Evolutionary conservation across 2,113 vertebrate species (phyloP), one percentile per base, ranked within the genome.

Genomic region (Lynx canadensis): DNA sequence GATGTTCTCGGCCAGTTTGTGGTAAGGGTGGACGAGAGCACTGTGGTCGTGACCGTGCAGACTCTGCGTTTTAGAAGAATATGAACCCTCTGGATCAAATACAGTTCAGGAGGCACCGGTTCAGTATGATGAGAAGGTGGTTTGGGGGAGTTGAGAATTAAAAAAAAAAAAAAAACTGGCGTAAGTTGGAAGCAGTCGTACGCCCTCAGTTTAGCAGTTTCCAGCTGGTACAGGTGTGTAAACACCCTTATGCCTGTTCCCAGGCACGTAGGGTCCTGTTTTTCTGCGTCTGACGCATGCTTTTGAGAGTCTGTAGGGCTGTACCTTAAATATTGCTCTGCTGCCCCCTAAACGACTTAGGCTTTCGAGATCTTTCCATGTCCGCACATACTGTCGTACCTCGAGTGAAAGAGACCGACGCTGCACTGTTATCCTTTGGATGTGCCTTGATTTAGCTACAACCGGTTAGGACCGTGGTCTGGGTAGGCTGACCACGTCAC

Each of bases 61-160:
- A 33, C 29, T 94, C 13, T 52, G 23, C 31, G 80, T 63, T 91
- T 95, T 63, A 85, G 90, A 96, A 91, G 96, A 88, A 80, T 48
- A 66, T 3, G 71, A 95, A 89, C 31, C 45, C 55, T 45, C 60
- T 91, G n/a, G 38, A 48, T 90, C 69, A 83, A 68, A 36, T 92
- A 48, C 19, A 60, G 7, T 68, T 88, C 73, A 85, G 69, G 41
- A 71, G 48, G 74, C 45, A 85, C 16, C 81, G 19, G 52, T 95
- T 87, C 25, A 68, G 18, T 86, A 63, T 86, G 33, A 73, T 79
- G 14, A 14, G 11, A 92, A 97, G 52, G 60, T 48, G 7, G 38
- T 73, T 94, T 78, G 10, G 29, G 50, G 84, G 33, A 27, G 76
- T 76, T 85, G 36, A 92, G 81, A 71, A 48, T 63, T 68, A 0